Base-by-base conservation (phyloP, 2,113 vertebrate genomes). In the Aspidoscelis tigris region DNA sequence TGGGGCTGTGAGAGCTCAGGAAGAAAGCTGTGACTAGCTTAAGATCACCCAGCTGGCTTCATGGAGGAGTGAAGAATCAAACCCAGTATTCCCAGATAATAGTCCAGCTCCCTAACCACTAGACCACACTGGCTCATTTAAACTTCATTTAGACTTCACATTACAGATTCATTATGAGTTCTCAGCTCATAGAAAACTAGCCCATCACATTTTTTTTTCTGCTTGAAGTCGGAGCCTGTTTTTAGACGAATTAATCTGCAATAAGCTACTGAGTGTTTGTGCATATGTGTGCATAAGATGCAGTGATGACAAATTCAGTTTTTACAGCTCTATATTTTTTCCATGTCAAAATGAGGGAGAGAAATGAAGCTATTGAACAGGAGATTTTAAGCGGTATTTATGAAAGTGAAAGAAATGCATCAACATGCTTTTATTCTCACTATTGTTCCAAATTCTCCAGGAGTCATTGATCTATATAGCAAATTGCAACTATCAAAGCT, bases 131-230 rank as follows among this genome's bases (percentile, higher is more conserved):
- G 33, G 33, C 33, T 33, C 33, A 33, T 33, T 33, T 33, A 33
- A 33, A 33, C 33, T 33, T 33, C 33, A 33, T 33, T 33, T 33
- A 33, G 33, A 33, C 33, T 33, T 33, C 33, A 33, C 33, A 33
- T 33, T 33, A 33, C 33, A 33, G 33, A 33, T 33, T 33, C 33
- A 33, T 33, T 33, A 33, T 33, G 33, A 33, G 33, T 55, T 55
- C 55, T 55, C 55, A 55, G 41, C 72, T 47, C 80, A 43, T 0
- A 69, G 8, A 44, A 22, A 64, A 81, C 1, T 12, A 53, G 58
- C 86, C 81, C 53, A 12, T 26, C 84, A 89, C 78, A 66, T 89
- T 92, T 83, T 58, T 72, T 1, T 71, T 7, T 0, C 43, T 82
- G 7, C 26, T 81, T 26, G 26, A 81, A 89, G 80, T 80, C 80